Base-by-base conservation (phyloP, 2,797 vertebrate genomes). In the Mionectes olivaceus region DNA sequence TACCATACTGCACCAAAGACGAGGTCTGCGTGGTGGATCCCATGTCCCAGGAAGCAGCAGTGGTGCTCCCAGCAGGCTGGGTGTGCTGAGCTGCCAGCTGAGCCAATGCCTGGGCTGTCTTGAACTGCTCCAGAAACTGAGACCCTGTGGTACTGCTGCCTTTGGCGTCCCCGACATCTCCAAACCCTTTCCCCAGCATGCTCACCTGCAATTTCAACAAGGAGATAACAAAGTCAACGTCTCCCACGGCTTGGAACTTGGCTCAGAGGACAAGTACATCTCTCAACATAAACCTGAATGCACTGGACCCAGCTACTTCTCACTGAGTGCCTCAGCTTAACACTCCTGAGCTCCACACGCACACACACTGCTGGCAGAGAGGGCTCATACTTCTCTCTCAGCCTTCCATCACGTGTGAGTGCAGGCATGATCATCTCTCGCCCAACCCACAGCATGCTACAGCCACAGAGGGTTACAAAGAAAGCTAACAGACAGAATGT, bases 91-190 rank as follows among this genome's bases (percentile, higher is more conserved):
- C 99, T 17, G 99, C 99, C 97, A 99, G 96, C 97, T 99, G 99
- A 61, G 99, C 99, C 97, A 99, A 96, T 2, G 99, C 99, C 98
- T 99, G 99, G 23, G 99, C 99, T 0, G 99, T 99, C 98, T 99
- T 99, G 97, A 99, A 99, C 97, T 99, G 99, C 98, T 99, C 99
- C 97, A 99, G 97, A 97, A 99, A 99, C 97, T 99, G 99, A 3
- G 99, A 99, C 11, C 99, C 99, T 8, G 99, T 99, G 83, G 98
- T 99, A 75, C 97, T 99, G 67, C 98, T 96, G 78, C 98, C 98
- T 97, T 99, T 99, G 88, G 98, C 98, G 79, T 99, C 99, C 6
- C 98, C 98, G 1, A 99, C 99, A 5, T 99, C 99, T 73, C 99
- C 99, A 82, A 99, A 99, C 44, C 99, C 98, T 97, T 99, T 99